Base-by-base conservation (phyloP, 1,140 invertebrate species). In the Drosophila subobscura region DNA sequence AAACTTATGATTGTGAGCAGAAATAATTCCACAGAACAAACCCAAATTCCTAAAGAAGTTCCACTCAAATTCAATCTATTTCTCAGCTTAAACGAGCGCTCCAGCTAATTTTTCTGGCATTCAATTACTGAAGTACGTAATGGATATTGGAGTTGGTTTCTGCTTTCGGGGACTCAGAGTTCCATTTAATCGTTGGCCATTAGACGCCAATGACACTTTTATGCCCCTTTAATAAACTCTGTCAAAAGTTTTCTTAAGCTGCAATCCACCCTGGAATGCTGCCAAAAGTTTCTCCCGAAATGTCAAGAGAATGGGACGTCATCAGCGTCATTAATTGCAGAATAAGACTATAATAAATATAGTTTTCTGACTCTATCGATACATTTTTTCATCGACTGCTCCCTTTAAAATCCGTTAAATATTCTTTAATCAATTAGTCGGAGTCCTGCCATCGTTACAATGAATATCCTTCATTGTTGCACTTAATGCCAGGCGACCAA, bases 201-300 rank as follows among this genome's bases (percentile, higher is more conserved):
- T 90, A 90, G 75, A 70, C 68, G 72, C 72, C 75, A 86, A 90
- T 79, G 86, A 90, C 86, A 90, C 78, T 90, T 90, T 90, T 90
- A 90, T 86, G 86, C 75, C 78, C 79, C 86, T 86, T 86, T 86
- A 90, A 90, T 90, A 90, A 89, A 90, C 80, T 90, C 5, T 2
- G 46, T 44, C 55, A 72, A 83, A 84, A 83, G 49, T 83, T 81
- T 81, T 80, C 79, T 63, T 49, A 12, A 63, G 61, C 63, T 71
- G 49, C 51, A 74, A 63, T 71, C 51, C 55, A 50, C 53, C 53
- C 41, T 44, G 20, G 42, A 53, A 50, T 27, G 53, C 33, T 77
- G 52, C 59, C 23, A 64, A 47, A 77, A 83, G 72, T 81, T 81
- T 10, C 5, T 33, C 33, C 8, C 3, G 29, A 10, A 0, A 33